Base-by-base conservation (phyloP, 2,888 invertebrate species). In the Acrobasis suavella region DNA sequence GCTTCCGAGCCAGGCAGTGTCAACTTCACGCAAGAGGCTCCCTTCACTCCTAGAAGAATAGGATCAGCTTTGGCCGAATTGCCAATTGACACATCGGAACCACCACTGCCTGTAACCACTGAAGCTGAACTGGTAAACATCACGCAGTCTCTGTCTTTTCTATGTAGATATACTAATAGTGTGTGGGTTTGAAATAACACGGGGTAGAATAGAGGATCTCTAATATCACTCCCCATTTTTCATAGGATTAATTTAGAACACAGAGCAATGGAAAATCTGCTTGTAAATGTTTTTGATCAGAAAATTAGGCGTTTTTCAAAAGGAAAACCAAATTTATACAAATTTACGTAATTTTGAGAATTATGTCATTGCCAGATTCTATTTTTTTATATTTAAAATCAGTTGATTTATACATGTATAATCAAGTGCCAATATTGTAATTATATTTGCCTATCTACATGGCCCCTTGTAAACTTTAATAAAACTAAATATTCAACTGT, bases 41-140 rank as follows among this genome's bases (percentile, higher is more conserved):
- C 80, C 0, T 69, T 74, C 16, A 77, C 68, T 58, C 81, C 85
- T 1, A 77, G 89, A 49, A 77, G 79, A n/a, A 67, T 83, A 22
- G 81, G 82, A 1, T 69, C 74, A 12, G 74, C 78, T 1, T 73
- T 84, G 9, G 69, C 80, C 52, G 81, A 85, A 32, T 72, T 81
- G 3, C 77, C 87, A 0, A 76, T 83, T 15, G 80, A 62, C 22
- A 49, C 50, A 10, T 50, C 62, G 38, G 62, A 62, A 51, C 68
- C 75, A 1, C 71, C 87, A 0, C 68, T 75, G 1, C 71, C 87
- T 0, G 87, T 89, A 0, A 83, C 89, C 0, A 75, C 80, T 1
- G 92, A 91, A 78, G 77, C 86, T 0, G 91, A 91, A 69, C 77
- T 80, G 85, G 91, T 91, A 87, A 68, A 87, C 78, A 58, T 39